Evolutionary conservation across 2,888 invertebrate species (phyloP).

Genomic region (Amblyteles armatorius): DNA sequence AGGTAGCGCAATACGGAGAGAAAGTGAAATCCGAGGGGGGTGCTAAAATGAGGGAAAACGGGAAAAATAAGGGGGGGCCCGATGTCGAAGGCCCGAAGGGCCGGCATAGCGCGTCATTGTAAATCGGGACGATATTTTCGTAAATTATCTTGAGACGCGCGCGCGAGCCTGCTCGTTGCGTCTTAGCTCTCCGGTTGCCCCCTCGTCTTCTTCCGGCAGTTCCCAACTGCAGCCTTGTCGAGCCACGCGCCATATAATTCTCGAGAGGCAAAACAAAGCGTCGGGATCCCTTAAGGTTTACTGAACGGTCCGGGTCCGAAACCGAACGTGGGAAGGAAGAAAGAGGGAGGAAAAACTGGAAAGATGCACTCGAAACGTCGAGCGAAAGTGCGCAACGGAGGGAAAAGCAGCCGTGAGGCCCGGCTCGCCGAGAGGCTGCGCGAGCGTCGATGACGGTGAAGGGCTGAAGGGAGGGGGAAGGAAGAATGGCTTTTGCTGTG

Average conservation of each 20-base stretch:
- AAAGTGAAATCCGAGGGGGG: background rate
- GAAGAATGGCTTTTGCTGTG: conserved; percentile 58
- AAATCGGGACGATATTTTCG: conserved; percentile 65
- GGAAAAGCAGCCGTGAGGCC: conserved; percentile 38
- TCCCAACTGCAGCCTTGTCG: conserved; percentile 41
- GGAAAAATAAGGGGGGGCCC: background rate
- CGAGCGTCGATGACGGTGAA: conserved; percentile 33
- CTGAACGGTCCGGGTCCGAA: conserved; percentile 25
- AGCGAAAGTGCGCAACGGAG: conserved; percentile 44
- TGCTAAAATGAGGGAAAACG: background rate
- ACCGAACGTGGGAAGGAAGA: conserved; percentile 24
- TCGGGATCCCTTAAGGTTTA: conserved; percentile 29
- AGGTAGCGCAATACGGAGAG: background rate
- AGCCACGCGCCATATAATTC: conserved; percentile 81
- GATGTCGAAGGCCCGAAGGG: conserved; percentile 46
- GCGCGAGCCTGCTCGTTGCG: conserved; percentile 40
- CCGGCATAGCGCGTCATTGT: conserved; percentile 51
- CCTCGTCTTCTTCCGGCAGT: background rate
- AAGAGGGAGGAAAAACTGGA: conserved; percentile 28
- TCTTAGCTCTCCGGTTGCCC: conserved; percentile 25
- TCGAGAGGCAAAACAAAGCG: conserved; percentile 68
- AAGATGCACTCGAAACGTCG: conserved; percentile 42
- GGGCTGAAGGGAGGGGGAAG: conserved; percentile 6
- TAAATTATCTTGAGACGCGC: conserved; percentile 58
- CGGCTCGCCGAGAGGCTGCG: conserved; percentile 35